Conservation (phyloP, 2,797 vertebrate genomes). For the Cossypha heuglini region DNA sequence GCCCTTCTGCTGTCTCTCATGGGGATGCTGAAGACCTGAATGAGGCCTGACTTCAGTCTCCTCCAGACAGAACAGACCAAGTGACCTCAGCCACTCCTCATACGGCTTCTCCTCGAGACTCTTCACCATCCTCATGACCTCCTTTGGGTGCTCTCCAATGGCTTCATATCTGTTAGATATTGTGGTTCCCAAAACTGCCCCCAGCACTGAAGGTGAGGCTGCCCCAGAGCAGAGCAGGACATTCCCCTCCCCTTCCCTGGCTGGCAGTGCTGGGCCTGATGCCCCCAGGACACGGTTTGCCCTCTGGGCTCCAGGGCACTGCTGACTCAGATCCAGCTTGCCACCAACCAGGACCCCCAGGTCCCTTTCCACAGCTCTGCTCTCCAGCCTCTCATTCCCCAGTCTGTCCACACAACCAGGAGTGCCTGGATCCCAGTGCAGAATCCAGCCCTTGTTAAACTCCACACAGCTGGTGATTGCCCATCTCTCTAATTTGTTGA, state of each 20-base stretch:
- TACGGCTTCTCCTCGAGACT: background rate
- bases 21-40: background rate
- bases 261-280: fast-evolving
- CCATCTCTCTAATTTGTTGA: background rate
- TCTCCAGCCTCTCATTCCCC: background rate
- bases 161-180: background rate
- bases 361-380: background rate
- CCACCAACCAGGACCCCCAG: background rate
- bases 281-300: background rate
- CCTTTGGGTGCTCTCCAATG: background rate
- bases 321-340: background rate
- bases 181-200: background rate
- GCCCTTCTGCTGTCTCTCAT: background rate
- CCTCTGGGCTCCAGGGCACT: background rate
- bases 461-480: fast-evolving
- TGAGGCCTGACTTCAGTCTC: background rate
- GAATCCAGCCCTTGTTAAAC: background rate
- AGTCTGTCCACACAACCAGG: background rate
- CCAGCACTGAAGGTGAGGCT: background rate
- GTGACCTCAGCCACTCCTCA: background rate
- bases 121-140: background rate
- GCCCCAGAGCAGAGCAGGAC: background rate
- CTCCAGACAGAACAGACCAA: background rate
- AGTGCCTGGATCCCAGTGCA: background rate
- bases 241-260: background rate